These are phyloP conservation scores for Myrmecophaga tridactyla DNA, from an alignment of 2,113 vertebrate species.

Conservation along the genomic window DNA sequence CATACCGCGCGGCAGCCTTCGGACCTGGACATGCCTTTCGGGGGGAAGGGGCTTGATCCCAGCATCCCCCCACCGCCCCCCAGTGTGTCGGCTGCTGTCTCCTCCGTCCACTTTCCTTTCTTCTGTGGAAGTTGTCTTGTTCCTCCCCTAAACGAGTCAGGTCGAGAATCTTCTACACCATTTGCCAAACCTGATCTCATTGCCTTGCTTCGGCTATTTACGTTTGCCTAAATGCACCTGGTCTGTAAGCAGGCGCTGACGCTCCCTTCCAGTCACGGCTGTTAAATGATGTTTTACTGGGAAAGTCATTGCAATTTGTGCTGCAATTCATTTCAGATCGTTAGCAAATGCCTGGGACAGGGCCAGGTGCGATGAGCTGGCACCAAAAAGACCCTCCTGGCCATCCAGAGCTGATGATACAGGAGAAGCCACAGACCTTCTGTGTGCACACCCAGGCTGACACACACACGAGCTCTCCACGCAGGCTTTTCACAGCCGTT, in stretches of 20 bases:
- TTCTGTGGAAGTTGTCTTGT: not conserved
- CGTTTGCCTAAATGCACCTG: not conserved
- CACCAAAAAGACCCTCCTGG: not conserved
- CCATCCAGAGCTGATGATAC: not conserved
- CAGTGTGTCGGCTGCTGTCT: too few relatives aligned
- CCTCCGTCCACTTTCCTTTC: not conserved
- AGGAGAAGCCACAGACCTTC: not conserved
- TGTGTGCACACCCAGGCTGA: not conserved
- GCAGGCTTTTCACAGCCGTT: not conserved
- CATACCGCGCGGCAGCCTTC: too few relatives aligned
- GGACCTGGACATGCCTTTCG: too few relatives aligned
- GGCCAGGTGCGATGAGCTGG: not conserved
- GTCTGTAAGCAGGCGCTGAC: not conserved
- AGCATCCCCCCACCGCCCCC: too few relatives aligned
- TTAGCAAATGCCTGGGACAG: not conserved
- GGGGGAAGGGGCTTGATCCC: too few relatives aligned
- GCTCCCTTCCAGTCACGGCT: not conserved
- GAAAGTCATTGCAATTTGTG: not conserved
- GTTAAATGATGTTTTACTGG: not conserved
- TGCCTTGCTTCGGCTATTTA: not conserved
- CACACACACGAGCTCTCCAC: rapidly evolving
- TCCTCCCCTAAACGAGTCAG: rapidly evolving
- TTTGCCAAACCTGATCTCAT: rapidly evolving
- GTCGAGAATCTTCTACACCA: not conserved
- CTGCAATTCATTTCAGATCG: not conserved